phyloP scores from a whole-genome alignment of 1,140 invertebrate species.

The Ceratina japonica region DNA sequence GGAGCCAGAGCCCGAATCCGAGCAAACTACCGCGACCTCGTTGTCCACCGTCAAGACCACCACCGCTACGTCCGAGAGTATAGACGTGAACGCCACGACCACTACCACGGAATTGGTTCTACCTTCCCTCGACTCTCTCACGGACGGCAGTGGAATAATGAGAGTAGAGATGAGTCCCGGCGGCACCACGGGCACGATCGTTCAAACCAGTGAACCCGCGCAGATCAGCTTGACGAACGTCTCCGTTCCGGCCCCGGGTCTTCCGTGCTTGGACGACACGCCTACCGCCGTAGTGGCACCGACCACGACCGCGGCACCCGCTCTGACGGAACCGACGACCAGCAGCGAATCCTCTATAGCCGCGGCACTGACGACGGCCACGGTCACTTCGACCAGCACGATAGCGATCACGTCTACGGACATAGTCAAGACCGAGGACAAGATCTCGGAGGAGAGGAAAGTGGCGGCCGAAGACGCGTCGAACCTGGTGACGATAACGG shows the following conservation, averaged over 20 bases:
- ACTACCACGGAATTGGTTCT: slow-evolving; percentile 67
- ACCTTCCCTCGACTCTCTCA: slow-evolving; percentile 73
- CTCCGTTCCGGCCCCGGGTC: slow-evolving; percentile 76
- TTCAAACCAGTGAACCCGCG: slow-evolving; percentile 76
- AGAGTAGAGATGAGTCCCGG: slow-evolving; percentile 85
- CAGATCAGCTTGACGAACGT: slow-evolving; percentile 71
- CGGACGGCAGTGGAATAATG: slow-evolving; percentile 84
- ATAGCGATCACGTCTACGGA: slow-evolving; percentile 46
- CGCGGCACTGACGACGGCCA: slow-evolving; percentile 38
- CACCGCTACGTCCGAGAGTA: slow-evolving; percentile 37
- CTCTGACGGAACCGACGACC: slow-evolving; percentile 30
- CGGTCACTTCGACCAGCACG: slow-evolving; percentile 49
- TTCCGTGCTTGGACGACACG: slow-evolving; percentile 76
- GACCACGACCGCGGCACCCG: slow-evolving; percentile 25
- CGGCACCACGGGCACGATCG: slow-evolving; percentile 83
- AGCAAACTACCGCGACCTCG: slow-evolving; percentile 38
- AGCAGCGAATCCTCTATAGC: slow-evolving; percentile 24
- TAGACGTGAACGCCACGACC: slow-evolving; percentile 5
- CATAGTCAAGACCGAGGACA: slow-evolving; percentile 63
- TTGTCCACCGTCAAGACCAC: slow-evolving; percentile 36
- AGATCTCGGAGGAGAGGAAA: slow-evolving; percentile 64
- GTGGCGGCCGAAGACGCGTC: slow-evolving; percentile 63
- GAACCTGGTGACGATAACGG: slow-evolving; percentile 79
- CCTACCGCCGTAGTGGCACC: slow-evolving; percentile 26
- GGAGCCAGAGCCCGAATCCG: slow-evolving; percentile 48